Conservation (phyloP, 2,113 vertebrate genomes). For the Hydropotes inermis region DNA sequence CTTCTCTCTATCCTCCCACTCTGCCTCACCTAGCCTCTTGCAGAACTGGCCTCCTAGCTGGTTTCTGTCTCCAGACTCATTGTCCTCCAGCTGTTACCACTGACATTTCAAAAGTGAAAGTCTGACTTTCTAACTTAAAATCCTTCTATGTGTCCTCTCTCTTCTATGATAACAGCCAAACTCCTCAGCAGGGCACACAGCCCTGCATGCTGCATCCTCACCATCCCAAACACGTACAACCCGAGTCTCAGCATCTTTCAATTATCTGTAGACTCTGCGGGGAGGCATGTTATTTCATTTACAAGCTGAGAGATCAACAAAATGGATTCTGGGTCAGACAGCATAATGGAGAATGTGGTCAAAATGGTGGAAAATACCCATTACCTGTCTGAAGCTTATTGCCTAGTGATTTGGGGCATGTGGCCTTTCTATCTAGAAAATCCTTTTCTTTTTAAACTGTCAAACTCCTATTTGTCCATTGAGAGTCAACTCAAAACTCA, state of each 20-base stretch:
- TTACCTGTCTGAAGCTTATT: background rate
- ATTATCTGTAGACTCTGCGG: background rate
- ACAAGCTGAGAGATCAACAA: background rate
- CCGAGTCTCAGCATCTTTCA: background rate
- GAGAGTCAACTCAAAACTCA: background rate
- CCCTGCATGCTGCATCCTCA: background rate
- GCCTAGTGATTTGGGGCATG: background rate
- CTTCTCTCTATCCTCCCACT: no score
- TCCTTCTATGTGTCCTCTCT: background rate
- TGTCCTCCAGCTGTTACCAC: background rate
- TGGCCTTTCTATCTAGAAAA: background rate
- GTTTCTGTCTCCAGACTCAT: background rate
- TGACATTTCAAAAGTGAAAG: background rate
- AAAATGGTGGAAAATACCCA: background rate
- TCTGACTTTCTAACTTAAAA: background rate
- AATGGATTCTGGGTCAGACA: background rate
- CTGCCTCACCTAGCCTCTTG: background rate
- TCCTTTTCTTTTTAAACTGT: background rate
- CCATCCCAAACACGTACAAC: background rate
- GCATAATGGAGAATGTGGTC: background rate
- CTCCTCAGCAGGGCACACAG: background rate
- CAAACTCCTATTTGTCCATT: background rate
- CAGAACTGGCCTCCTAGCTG: background rate
- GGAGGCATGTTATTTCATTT: background rate
- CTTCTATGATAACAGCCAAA: background rate